phyloP scores from a whole-genome alignment of 2,888 invertebrate species.

The Nesidiocoris tenuis region DNA sequence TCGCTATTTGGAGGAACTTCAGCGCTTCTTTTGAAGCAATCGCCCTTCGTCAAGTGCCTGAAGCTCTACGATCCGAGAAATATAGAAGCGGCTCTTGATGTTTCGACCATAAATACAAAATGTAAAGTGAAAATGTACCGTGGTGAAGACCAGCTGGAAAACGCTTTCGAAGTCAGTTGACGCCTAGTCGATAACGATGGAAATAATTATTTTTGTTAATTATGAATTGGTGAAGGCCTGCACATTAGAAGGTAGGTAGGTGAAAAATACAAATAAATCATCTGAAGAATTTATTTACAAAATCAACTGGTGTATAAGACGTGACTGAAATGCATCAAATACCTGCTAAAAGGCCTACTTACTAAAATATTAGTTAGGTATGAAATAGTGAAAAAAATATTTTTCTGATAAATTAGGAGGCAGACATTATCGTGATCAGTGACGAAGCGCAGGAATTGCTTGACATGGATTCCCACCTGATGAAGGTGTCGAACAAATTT shows the following conservation, averaged over 20 bases:
- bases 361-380: no score
- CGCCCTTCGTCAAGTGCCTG: conserved; percentile 40
- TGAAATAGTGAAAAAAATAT: no score
- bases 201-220: no score
- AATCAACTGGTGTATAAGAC: neutral
- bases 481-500: conserved; percentile 36
- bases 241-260: no score
- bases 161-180: conserved; percentile 19
- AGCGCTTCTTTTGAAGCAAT: conserved; percentile 43
- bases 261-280: no score
- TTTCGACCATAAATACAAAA: conserved; percentile 40
- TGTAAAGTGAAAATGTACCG: conserved; percentile 44
- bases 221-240: no score
- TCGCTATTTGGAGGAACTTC: conserved; percentile 43
- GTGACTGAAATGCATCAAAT: no score
- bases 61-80: conserved; percentile 45
- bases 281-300: no score
- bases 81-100: conserved; percentile 38
- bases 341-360: no score
- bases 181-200: neutral
- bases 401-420: no score
- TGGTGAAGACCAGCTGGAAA: conserved; percentile 37
- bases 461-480: conserved; percentile 24
- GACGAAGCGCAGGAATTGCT: conserved; percentile 35
- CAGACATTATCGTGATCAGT: conserved; percentile 45